Evolutionary conservation across 2,888 invertebrate genomes (phyloP).

Genomic region (Cyclophora albipunctata): DNA sequence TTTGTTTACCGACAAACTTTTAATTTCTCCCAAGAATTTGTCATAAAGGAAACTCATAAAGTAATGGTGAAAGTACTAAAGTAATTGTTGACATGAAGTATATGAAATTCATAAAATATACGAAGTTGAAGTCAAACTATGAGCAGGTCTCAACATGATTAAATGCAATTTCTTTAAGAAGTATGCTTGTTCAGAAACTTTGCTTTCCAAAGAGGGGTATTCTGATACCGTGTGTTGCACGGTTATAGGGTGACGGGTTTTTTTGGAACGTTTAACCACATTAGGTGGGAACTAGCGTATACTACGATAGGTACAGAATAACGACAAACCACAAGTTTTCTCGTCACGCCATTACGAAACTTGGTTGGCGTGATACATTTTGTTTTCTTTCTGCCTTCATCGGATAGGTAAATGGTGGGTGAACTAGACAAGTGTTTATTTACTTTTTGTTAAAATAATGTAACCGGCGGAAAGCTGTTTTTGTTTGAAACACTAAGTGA

Average conservation of each 20-base stretch:
- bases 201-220: conserved; percentile 40
- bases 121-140: conserved; percentile 51
- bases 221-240: conserved; percentile 29
- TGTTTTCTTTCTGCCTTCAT: conserved; percentile 30
- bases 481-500: background rate
- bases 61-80: conserved; percentile 53
- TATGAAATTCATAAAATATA: conserved; percentile 58
- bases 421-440: conserved; percentile 27
- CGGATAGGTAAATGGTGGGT: conserved; percentile 24
- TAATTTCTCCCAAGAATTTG: conserved; percentile 53
- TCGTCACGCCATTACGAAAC: conserved; percentile 33
- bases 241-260: conserved; percentile 33
- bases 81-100: conserved; percentile 65
- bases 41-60: conserved; percentile 41
- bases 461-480: background rate
- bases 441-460: conserved; percentile 10
- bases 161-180: conserved; percentile 71
- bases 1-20: conserved; percentile 27
- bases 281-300: conserved; percentile 20
- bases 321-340: conserved; percentile 25
- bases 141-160: conserved; percentile 61
- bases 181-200: conserved; percentile 63
- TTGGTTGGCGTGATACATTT: conserved; percentile 30
- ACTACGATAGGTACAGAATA: conserved; percentile 28
- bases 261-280: conserved; percentile 11